Evolutionary conservation across 2,888 invertebrate species (phyloP).

Genomic region (Eupithecia vulgata): DNA sequence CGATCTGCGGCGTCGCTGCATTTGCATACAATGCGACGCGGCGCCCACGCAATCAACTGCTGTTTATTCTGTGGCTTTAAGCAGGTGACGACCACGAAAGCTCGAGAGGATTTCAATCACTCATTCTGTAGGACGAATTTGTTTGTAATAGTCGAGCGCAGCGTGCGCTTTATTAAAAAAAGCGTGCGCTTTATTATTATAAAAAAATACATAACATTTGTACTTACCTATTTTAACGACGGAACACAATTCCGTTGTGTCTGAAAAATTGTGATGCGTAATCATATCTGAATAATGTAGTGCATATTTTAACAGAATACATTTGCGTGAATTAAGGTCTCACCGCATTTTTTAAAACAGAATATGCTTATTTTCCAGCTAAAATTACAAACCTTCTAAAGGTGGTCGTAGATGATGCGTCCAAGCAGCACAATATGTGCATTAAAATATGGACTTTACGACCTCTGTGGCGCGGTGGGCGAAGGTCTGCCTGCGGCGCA

Average conservation of each 20-base stretch:
- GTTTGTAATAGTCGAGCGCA: background rate
- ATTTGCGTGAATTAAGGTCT: background rate
- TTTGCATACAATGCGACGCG: conserved; percentile 64
- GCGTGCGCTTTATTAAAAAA: background rate
- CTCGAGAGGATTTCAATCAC: conserved; percentile 42
- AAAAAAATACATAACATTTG: too few relatives aligned
- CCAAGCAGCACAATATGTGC: too few relatives aligned
- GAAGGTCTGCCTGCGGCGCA: too few relatives aligned
- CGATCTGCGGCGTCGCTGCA: conserved; percentile 51
- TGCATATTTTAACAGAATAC: background rate
- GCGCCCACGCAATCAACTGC: conserved; percentile 59
- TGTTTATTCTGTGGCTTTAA: conserved; percentile 33
- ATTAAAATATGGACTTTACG: too few relatives aligned
- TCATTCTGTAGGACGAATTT: background rate
- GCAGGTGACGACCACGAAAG: conserved; percentile 73
- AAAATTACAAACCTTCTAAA: too few relatives aligned
- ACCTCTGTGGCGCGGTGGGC: too few relatives aligned
- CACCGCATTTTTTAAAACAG: background rate
- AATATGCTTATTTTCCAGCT: too few relatives aligned
- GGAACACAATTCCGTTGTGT: background rate
- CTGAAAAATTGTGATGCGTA: background rate
- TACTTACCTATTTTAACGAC: background rate
- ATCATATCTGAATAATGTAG: background rate
- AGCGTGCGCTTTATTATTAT: background rate
- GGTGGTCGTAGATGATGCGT: too few relatives aligned